Percentiles rank a stretch among this genome's conserved stretches.
phyloP scores from a whole-genome alignment of 2,113 vertebrate genomes.

The Macaca nemestrina region DNA sequence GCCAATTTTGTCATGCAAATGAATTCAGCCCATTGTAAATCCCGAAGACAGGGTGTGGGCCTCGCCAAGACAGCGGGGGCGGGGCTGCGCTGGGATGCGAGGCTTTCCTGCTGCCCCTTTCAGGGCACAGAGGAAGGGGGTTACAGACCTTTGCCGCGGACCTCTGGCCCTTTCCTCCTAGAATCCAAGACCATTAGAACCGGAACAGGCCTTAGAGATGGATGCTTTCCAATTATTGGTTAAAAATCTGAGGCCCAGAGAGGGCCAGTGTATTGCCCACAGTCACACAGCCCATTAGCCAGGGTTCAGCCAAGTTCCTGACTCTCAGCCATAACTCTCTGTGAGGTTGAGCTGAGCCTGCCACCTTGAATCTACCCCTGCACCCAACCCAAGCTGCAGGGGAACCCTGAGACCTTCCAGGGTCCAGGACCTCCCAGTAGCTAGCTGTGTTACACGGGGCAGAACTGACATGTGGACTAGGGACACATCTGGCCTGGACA shows the following conservation, averaged over 20 bases:
- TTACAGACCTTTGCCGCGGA: background rate
- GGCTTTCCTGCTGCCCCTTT: conserved; percentile 71
- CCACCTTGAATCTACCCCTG: background rate
- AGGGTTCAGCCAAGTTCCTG: background rate
- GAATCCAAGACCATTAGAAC: background rate
- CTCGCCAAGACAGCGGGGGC: conserved; percentile 84
- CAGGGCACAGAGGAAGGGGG: conserved; percentile 58
- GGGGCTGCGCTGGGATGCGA: conserved; percentile 35
- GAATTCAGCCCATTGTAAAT: conserved; percentile 93
- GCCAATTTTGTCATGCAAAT: conserved; percentile 99
- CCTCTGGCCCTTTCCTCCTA: background rate
- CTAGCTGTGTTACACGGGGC: background rate
- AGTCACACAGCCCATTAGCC: background rate
- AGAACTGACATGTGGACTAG: background rate
- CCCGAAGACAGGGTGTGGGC: conserved; percentile 84
- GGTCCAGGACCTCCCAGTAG: background rate
- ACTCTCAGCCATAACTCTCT: background rate
- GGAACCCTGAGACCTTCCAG: background rate
- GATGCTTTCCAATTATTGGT: background rate
- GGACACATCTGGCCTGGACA: background rate
- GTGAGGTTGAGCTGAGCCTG: background rate
- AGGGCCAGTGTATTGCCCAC: background rate
- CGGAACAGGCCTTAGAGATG: background rate
- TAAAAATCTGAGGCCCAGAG: conserved; percentile 1
- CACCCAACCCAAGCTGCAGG: background rate